phyloP scores from a whole-genome alignment of 2,888 invertebrate species.

The Trachelus tabidus region DNA sequence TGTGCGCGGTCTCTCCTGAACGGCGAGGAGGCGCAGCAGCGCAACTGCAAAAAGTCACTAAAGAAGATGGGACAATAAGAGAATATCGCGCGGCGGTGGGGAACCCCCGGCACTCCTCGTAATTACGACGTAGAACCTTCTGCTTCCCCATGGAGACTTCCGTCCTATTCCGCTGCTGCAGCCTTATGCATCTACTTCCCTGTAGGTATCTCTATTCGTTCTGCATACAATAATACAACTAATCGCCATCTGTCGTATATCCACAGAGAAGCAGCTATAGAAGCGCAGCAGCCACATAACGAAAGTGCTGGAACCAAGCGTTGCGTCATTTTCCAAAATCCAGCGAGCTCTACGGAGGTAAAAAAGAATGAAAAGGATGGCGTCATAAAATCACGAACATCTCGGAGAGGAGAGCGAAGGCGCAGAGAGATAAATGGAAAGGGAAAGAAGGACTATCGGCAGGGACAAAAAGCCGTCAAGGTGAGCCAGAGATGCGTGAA shows the following conservation, averaged over 20 bases:
- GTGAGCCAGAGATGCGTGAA: slow-evolving; percentile 60
- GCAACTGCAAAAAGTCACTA: slow-evolving; percentile 27
- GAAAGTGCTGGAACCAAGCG: neutral
- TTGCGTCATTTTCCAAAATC: neutral
- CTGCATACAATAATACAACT: neutral
- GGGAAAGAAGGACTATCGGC: neutral
- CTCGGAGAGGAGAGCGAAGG: neutral
- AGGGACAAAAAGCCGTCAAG: slow-evolving; percentile 55
- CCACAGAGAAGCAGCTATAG: neutral
- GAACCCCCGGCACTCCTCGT: slow-evolving; percentile 30
- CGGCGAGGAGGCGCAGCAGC: slow-evolving; percentile 29
- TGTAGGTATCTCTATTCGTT: neutral
- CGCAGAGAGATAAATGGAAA: neutral
- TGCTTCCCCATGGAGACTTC: neutral
- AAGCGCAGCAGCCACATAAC: neutral
- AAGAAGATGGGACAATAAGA: slow-evolving; percentile 34
- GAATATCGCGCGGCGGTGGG: slow-evolving; percentile 3
- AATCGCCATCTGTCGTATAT: neutral
- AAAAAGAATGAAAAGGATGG: neutral
- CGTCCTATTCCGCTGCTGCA: neutral
- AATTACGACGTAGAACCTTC: slow-evolving; percentile 27
- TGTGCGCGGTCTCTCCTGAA: slow-evolving; percentile 45
- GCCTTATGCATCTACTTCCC: neutral
- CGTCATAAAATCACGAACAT: neutral
- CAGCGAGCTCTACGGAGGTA: neutral